phyloP scores from a whole-genome alignment of 2,888 invertebrate genomes.

The Drosophila ustulata region DNA sequence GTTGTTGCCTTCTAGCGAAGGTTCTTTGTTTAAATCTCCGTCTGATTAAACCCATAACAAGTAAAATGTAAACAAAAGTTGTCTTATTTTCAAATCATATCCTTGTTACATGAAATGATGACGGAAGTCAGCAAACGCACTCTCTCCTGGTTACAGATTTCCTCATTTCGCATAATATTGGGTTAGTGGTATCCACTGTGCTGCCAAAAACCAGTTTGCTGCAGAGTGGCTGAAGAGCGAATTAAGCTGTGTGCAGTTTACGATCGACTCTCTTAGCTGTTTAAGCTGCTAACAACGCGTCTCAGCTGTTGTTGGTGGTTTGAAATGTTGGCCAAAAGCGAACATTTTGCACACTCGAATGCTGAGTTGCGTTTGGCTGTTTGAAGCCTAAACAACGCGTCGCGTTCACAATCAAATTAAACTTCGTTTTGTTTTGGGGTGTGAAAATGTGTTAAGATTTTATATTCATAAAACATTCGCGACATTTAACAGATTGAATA shows the following conservation, averaged over 20 bases:
- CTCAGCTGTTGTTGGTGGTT: constrained; percentile 50
- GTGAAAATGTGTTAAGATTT: constrained; percentile 43
- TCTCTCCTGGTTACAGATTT: constrained; percentile 32
- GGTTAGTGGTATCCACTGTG: constrained; percentile 56
- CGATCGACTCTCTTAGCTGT: constrained; percentile 56
- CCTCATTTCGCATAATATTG: constrained; percentile 70
- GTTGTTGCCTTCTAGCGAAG: constrained; percentile 55
- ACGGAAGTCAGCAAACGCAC: constrained; percentile 54
- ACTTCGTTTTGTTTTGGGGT: constrained; percentile 3
- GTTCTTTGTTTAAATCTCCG: constrained; percentile 74
- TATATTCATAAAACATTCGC: constrained; percentile 15
- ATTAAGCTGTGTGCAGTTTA: constrained; percentile 19
- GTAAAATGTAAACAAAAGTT: constrained; percentile 44
- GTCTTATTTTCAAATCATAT: constrained; percentile 36
- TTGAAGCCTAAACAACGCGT: constrained; percentile 66
- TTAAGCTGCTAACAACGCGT: constrained; percentile 29
- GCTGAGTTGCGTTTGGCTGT: constrained; percentile 60
- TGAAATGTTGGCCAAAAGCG: constrained; percentile 60
- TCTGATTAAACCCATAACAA: constrained; percentile 79
- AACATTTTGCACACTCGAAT: constrained; percentile 69
- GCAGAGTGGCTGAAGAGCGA: constrained; percentile 58
- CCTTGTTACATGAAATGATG: constrained; percentile 47
- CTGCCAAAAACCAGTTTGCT: constrained; percentile 68
- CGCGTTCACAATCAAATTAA: constrained; percentile 22
- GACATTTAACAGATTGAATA: constrained; percentile 45